Conservation (phyloP, 2,113 vertebrate species). For the Poecilia latipinna region DNA sequence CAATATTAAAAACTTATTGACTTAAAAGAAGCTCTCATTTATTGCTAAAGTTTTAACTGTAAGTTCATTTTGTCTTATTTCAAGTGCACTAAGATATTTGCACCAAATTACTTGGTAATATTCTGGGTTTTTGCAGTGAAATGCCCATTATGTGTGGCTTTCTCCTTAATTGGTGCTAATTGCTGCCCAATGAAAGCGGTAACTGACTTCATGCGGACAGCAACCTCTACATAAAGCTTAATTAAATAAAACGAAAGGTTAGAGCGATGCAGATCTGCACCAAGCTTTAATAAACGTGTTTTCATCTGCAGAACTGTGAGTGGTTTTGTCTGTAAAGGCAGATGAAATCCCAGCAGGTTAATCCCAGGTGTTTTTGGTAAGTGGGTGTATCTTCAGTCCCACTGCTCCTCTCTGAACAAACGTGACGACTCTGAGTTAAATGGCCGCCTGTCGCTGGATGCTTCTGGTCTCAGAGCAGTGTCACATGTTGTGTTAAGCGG, state of each 20-base stretch:
- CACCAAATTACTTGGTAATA: too few relatives aligned
- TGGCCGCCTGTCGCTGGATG: constrained; percentile 48
- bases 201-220: constrained; percentile 5
- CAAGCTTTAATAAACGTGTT: constrained; percentile 1
- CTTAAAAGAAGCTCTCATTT: too few relatives aligned
- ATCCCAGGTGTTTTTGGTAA: constrained; percentile 36
- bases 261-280: constrained; percentile 8
- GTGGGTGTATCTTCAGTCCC: constrained; percentile 27
- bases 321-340: constrained; percentile 10
- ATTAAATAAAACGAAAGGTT: constrained; percentile 21
- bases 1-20: too few relatives aligned
- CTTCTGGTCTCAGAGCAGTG: constrained; percentile 30
- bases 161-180: constrained; percentile 9
- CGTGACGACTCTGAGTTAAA: constrained; percentile 48
- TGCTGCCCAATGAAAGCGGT: constrained; percentile 40
- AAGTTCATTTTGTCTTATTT: too few relatives aligned
- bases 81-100: too few relatives aligned
- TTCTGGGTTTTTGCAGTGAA: constrained; percentile 43
- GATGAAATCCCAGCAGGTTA: constrained; percentile 36
- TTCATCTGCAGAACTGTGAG: not conserved
- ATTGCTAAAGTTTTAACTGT: too few relatives aligned
- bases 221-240: not conserved
- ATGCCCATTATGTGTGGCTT: constrained; percentile 57
- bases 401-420: constrained; percentile 42
- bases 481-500: constrained; percentile 49